Evolutionary conservation across 2,113 vertebrate species (phyloP).

Genomic region (Leucopsar rothschildi): DNA sequence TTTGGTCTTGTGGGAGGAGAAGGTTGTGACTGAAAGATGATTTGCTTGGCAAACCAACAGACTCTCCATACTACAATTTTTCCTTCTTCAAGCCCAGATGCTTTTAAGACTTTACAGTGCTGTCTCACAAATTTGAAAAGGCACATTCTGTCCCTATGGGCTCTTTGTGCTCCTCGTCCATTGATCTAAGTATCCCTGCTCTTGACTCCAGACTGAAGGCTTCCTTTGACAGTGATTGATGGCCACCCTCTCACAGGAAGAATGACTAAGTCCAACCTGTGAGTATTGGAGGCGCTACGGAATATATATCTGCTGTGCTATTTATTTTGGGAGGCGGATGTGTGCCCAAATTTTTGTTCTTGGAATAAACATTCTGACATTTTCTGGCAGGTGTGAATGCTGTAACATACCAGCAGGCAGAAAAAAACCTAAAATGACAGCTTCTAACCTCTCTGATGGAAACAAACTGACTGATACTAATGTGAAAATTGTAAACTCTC

Average conservation of each 20-base stretch:
- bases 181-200: neutral
- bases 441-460: conserved; percentile 30
- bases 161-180: neutral
- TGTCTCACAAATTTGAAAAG: neutral
- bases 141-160: neutral
- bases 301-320: conserved; percentile 23
- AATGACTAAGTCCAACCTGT: conserved; percentile 51
- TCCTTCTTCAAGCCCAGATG: neutral
- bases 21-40: conserved; percentile 12
- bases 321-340: conserved; percentile 57
- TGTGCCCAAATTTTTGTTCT: conserved; percentile 61
- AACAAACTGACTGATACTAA: conserved; percentile 36
- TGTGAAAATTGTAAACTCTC: conserved; percentile 28
- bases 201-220: neutral
- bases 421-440: conserved; percentile 1
- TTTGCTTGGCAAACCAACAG: conserved; percentile 38
- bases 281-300: neutral
- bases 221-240: conserved; percentile 48
- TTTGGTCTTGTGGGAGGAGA: neutral
- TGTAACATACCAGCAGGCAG: conserved; percentile 25
- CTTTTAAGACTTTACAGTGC: neutral
- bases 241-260: conserved; percentile 56
- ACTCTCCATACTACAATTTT: neutral
- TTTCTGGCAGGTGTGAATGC: conserved; percentile 67
- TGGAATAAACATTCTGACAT: conserved; percentile 66